Percentiles rank a stretch among this genome's conserved stretches.
Conservation (phyloP, 2,888 invertebrate genomes). For the Tenthredo livida region DNA sequence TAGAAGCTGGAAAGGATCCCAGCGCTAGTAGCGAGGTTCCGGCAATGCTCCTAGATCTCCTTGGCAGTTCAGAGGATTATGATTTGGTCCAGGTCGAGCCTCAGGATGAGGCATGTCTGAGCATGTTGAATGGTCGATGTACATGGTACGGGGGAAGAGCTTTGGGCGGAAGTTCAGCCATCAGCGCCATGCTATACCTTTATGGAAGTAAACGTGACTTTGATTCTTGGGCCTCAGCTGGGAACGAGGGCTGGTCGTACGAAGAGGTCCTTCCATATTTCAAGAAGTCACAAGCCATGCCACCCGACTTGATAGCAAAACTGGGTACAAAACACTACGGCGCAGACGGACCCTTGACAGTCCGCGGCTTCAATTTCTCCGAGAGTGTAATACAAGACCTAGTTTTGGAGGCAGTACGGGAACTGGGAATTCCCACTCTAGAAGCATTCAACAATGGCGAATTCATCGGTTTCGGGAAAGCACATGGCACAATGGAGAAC, state of each 20-base stretch:
- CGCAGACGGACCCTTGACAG: conserved; percentile 78
- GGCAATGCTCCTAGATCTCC: conserved; percentile 69
- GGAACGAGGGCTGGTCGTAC: conserved; percentile 83
- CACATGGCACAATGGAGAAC: conserved; percentile 77
- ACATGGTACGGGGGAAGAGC: conserved; percentile 82
- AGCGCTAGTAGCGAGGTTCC: conserved; percentile 78
- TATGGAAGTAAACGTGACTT: conserved; percentile 84
- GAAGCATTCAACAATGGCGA: conserved; percentile 76
- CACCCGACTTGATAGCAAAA: conserved; percentile 69
- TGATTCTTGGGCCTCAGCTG: conserved; percentile 82
- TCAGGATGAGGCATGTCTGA: conserved; percentile 74
- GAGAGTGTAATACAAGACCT: conserved; percentile 73
- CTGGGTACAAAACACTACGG: conserved; percentile 74
- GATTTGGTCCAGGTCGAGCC: conserved; percentile 78
- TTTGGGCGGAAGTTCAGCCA: conserved; percentile 83
- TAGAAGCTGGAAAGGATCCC: conserved; percentile 81
- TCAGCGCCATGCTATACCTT: conserved; percentile 85
- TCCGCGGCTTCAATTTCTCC: conserved; percentile 75
- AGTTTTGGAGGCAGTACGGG: conserved; percentile 77
- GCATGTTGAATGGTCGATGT: conserved; percentile 74
- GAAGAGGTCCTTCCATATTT: conserved; percentile 78
- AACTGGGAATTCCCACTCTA: conserved; percentile 77
- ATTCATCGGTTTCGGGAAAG: conserved; percentile 79
- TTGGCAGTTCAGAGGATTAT: conserved; percentile 77
- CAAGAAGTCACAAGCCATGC: conserved; percentile 72